Percentiles rank a stretch among this genome's conserved stretches.
Evolutionary conservation across 2,113 vertebrate species (phyloP).

Genomic region (Psammodynastes pulverulentus): DNA sequence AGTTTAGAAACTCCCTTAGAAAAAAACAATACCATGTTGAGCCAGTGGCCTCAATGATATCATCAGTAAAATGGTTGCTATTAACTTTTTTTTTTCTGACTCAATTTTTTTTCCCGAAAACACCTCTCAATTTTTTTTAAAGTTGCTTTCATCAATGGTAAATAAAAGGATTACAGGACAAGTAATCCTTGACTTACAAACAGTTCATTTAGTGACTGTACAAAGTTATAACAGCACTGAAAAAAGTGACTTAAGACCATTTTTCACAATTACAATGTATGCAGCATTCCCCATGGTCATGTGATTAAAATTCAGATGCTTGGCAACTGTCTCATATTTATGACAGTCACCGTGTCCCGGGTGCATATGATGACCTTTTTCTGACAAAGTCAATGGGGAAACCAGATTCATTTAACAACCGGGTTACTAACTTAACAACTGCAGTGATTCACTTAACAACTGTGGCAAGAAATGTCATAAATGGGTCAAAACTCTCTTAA

Average conservation of each 20-base stretch:
- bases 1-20: not conserved
- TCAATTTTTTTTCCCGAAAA: not conserved
- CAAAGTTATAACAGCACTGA: not conserved
- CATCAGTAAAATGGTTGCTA: not conserved
- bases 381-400: not conserved
- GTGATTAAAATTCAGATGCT: not conserved
- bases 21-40: not conserved
- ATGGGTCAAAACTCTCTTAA: not conserved
- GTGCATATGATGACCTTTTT: not conserved
- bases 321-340: not conserved
- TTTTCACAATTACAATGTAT: not conserved
- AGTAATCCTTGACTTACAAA: not conserved
- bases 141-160: not conserved
- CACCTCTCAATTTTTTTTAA: too few species aligned
- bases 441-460: not conserved
- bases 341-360: not conserved
- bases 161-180: not conserved
- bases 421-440: not conserved
- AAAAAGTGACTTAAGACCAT: not conserved
- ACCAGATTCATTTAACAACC: not conserved
- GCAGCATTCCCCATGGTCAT: not conserved
- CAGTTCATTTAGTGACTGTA: not conserved
- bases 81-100: not conserved
- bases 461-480: not conserved
- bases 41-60: not conserved